Base-by-base conservation (phyloP, 2,113 vertebrate species). In the Oostethus manadensis region DNA sequence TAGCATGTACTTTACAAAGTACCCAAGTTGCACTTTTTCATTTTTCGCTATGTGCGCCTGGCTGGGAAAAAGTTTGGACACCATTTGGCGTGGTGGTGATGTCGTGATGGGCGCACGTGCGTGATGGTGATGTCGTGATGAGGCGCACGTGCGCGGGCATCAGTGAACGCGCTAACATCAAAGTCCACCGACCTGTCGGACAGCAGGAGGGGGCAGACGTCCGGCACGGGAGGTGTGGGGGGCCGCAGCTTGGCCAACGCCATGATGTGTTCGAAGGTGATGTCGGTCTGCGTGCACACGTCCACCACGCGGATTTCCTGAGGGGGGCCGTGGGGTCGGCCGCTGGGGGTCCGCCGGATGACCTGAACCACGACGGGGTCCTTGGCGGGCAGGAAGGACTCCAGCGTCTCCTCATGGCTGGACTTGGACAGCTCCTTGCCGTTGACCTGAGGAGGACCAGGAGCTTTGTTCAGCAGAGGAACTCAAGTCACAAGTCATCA, bases 191-290 rank as follows among this genome's bases (percentile, higher is more conserved):
- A 60, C 58, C 96, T 98, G 88, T 99, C 96, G 64, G 95, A 97
- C 67, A 99, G 94, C 22, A 99, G 88, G 72, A 96, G 97, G 2
- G 96, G 95, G 73, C 95, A 98, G 88, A 94, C 90, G 73, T 99
- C 96, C 48, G 96, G 96, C 89, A 99, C 94, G 1, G 96, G 96
- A 20, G 96, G 94, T 13, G 94, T 97, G 2, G 91, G 89, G 18
- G 96, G 92, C 48, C 92, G 91, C 15, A 99, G 90, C 83, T 97
- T 99, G 78, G 94, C 91, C 77, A 98, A 82, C 69, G 95, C 94
- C 94, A 97, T 93, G 80, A 99, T 94, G 81, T 97, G 94, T 79
- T 99, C 94, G 3, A 99, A 98, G 53, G 94, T 98, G 87, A 99
- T 96, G 87, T 99, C 96, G 0, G 97, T 99, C 87, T 99, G 97